Conservation (phyloP, 2,113 vertebrate species). For the Percopsis transmontana region DNA sequence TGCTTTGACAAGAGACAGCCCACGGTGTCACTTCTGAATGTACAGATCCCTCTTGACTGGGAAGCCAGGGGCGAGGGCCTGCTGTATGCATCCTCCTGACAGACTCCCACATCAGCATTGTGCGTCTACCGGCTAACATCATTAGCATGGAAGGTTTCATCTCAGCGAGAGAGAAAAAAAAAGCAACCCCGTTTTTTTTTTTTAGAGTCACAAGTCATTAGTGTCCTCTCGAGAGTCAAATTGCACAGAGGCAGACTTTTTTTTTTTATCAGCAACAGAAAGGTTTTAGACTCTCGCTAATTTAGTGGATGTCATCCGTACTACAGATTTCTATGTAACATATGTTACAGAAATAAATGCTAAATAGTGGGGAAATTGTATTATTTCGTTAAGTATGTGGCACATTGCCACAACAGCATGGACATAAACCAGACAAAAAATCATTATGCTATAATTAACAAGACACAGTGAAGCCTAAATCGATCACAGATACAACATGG, state of each 20-base stretch:
- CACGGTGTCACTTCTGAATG: conserved; percentile 76
- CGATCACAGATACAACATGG: conserved; percentile 12
- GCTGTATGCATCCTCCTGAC: conserved; percentile 72
- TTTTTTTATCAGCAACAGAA: conserved; percentile 67
- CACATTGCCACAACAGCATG: conserved; percentile 50
- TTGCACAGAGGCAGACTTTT: conserved; percentile 68
- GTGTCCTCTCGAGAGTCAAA: conserved; percentile 72
- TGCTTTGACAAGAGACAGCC: conserved; percentile 77
- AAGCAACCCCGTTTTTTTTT: conserved; percentile 71
- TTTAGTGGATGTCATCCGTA: conserved; percentile 76
- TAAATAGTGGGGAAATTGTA: conserved; percentile 65
- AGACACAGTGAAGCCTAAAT: conserved; percentile 15
- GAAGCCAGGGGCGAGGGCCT: conserved; percentile 76
- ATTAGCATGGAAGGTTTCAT: conserved; percentile 76
- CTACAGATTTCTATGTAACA: conserved; percentile 76
- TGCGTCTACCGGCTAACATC: conserved; percentile 76
- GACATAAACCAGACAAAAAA: conserved; percentile 61
- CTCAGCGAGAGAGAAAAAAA: conserved; percentile 52
- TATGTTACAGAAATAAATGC: conserved; percentile 71
- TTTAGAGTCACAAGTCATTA: conserved; percentile 79
- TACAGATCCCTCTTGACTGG: conserved; percentile 77
- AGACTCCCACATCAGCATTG: conserved; percentile 76
- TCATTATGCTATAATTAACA: conserved; percentile 44
- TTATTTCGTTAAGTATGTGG: conserved; percentile 68
- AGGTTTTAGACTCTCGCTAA: conserved; percentile 76